Evolutionary conservation across 2,113 vertebrate species (phyloP).

Genomic region (Rynchops niger): DNA sequence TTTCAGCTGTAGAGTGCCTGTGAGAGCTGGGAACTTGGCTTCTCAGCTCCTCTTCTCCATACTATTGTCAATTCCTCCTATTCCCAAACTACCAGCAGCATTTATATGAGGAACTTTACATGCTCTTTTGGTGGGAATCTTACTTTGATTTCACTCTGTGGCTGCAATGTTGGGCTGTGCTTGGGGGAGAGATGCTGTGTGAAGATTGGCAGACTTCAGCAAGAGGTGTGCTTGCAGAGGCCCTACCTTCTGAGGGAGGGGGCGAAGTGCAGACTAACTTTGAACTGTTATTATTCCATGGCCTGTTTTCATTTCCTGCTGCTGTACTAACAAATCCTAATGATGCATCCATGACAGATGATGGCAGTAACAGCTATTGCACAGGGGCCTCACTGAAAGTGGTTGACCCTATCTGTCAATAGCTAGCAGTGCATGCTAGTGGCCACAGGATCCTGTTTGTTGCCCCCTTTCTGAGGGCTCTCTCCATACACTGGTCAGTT

Average conservation of each 20-base stretch:
- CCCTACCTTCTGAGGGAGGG: background rate
- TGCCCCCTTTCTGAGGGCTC: background rate
- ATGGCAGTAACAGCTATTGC: background rate
- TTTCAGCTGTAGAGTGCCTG: background rate
- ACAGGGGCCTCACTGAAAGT: too few species aligned
- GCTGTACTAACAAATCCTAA: background rate
- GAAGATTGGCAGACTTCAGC: background rate
- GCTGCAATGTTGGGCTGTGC: background rate
- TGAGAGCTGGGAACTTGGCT: background rate
- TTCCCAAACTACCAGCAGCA: background rate
- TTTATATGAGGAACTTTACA: background rate
- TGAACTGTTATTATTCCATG: background rate
- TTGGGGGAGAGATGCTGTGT: too few species aligned
- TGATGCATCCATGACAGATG: background rate
- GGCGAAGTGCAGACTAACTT: background rate
- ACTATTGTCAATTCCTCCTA: background rate
- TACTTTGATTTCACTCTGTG: background rate
- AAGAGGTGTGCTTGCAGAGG: background rate
- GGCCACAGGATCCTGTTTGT: background rate
- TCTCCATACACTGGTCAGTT: accelerated
- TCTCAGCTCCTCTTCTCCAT: background rate
- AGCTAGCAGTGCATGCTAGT: background rate
- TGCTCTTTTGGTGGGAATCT: background rate
- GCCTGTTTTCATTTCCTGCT: background rate
- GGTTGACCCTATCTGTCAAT: background rate